Evolutionary conservation across 2,797 vertebrate species (phyloP).

Genomic region (Lepilemur septentrionalis): DNA sequence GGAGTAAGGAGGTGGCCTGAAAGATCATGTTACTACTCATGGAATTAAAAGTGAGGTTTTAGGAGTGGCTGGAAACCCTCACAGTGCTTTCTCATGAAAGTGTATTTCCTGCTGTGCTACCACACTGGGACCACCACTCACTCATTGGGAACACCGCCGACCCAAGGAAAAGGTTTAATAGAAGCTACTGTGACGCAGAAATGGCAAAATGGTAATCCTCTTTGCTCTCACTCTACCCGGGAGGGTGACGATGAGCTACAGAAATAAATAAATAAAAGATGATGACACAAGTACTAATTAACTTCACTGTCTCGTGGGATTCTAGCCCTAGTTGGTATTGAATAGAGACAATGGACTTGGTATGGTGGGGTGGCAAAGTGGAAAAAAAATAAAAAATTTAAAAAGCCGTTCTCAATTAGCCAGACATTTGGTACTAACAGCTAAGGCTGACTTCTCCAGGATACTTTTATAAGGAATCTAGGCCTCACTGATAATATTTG

Average conservation of each 20-base stretch:
- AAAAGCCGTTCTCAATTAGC: not conserved
- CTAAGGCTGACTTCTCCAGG: not conserved
- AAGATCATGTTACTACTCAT: not conserved
- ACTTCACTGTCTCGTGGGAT: not conserved
- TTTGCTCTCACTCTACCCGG: not conserved
- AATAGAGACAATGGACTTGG: not conserved
- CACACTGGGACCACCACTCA: not conserved
- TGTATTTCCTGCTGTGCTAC: not conserved
- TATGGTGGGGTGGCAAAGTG: not conserved
- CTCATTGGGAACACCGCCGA: not conserved
- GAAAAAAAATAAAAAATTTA: not conserved
- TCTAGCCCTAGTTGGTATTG: rapidly evolving
- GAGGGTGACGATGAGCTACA: not conserved
- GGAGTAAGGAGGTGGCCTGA: not conserved
- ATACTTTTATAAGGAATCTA: not conserved
- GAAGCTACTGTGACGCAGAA: not conserved
- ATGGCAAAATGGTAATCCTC: not conserved
- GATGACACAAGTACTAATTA: not conserved
- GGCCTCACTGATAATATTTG: not conserved
- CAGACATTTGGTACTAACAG: not conserved
- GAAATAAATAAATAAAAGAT: not conserved
- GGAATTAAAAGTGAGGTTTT: not conserved
- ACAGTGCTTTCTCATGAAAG: not conserved
- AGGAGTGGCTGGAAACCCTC: not conserved
- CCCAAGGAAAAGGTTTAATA: not conserved